phyloP scores from a whole-genome alignment of 2,113 vertebrate species.

The Tor tambroides region DNA sequence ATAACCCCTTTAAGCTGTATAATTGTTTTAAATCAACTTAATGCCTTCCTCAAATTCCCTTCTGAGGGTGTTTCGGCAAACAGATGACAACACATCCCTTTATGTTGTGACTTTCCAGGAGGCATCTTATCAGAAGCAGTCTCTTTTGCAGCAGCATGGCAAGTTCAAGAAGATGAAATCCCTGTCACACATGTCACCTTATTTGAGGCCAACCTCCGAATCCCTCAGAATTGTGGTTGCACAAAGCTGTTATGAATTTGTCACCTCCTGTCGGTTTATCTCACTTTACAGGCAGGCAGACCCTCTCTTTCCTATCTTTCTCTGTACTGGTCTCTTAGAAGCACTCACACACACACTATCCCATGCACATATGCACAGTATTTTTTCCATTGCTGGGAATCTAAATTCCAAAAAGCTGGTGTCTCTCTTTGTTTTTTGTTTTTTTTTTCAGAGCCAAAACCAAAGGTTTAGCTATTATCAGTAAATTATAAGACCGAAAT shows the following conservation, averaged over 20 bases:
- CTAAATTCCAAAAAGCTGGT: constrained; percentile 59
- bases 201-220: constrained; percentile 68
- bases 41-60: constrained; percentile 28
- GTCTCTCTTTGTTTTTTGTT: constrained; percentile 38
- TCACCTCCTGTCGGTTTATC: constrained; percentile 77
- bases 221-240: constrained; percentile 71
- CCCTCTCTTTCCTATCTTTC: constrained; percentile 50
- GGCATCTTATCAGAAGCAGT: constrained; percentile 65
- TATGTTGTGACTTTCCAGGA: constrained; percentile 63
- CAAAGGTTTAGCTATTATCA: constrained; percentile 75
- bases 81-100: constrained; percentile 47
- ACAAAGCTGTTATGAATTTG: constrained; percentile 77
- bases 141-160: constrained; percentile 60
- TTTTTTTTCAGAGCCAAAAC: constrained; percentile 57
- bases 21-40: constrained; percentile 38
- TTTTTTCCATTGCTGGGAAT: constrained; percentile 47
- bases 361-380: constrained; percentile 3
- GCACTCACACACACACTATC: constrained; percentile 27
- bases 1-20: constrained; percentile 14
- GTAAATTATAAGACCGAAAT: constrained; percentile 69
- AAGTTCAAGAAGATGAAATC: constrained; percentile 72
- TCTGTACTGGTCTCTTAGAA: constrained; percentile 41
- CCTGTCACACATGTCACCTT: constrained; percentile 72
- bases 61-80: constrained; percentile 3
- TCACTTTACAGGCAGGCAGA: constrained; percentile 67